phyloP scores from a whole-genome alignment of 1,140 invertebrate genomes.

The Drosophila dunni region DNA sequence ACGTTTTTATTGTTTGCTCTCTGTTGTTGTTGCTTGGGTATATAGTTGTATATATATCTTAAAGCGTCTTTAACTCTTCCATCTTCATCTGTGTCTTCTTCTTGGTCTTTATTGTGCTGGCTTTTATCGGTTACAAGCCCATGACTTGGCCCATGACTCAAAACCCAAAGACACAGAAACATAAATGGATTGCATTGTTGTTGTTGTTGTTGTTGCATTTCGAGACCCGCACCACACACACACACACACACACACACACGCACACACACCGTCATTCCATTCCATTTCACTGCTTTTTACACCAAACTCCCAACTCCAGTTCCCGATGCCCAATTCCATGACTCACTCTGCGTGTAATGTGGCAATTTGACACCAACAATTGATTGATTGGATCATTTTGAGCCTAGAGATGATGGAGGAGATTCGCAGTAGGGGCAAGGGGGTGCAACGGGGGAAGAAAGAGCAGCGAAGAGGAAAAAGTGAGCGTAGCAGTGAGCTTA shows the following conservation, averaged over 20 bases:
- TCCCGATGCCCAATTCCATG: slow-evolving; percentile 10
- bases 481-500: too few species aligned
- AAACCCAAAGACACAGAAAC: slow-evolving; percentile 46
- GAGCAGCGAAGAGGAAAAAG: too few species aligned
- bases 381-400: slow-evolving; percentile 35
- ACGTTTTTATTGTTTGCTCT: slow-evolving; percentile 6
- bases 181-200: slow-evolving; percentile 49
- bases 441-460: too few species aligned
- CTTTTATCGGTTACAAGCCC: slow-evolving; percentile 28
- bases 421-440: too few species aligned
- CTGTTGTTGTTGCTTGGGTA: background rate
- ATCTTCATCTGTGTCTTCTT: background rate
- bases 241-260: too few species aligned
- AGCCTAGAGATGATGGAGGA: background rate
- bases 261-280: background rate
- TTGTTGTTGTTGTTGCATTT: slow-evolving; percentile 2
- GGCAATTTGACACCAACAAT: slow-evolving; percentile 33
- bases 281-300: background rate
- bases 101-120: background rate
- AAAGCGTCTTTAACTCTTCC: slow-evolving; percentile 29
- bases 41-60: slow-evolving; percentile 6
- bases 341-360: slow-evolving; percentile 14
- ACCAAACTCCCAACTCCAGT: slow-evolving; percentile 2
- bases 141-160: slow-evolving; percentile 44
- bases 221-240: background rate